Base-by-base conservation (phyloP, 2,797 vertebrate species). In the Anas bernieri region DNA sequence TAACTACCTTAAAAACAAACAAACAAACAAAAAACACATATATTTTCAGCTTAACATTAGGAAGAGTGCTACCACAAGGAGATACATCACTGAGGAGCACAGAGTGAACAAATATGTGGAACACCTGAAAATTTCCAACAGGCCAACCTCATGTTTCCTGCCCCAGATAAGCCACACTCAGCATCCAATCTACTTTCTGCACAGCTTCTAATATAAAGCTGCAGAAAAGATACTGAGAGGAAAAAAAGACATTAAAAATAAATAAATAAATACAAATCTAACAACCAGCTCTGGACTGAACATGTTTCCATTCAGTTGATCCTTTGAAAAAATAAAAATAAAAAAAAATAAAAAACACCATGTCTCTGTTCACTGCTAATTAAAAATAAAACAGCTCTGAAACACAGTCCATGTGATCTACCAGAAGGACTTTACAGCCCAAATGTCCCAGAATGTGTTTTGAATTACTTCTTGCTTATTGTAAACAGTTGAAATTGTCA, bases 401-500 rank as follows among this genome's bases (percentile, higher is more conserved):
- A 23, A 59, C 52, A 50, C 39, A 59, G 64, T 50, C 59, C 59
- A 8, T 17, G 61, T 17, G 83, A 87, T 69, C 79, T 22, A 73
- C 35, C 30, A 73, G 28, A 41, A 72, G 55, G 45, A 50, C 86
- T 87, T 59, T 4, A 21, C 83, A 52, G 45, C 22, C 31, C 31
- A 0, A 63, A 3, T 2, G 25, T 52, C 64, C 37, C 79, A 18
- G 33, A 69, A 78, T 20, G 46, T 94, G 95, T 52, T 95, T 89
- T 66, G 37, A 89, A 93, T 96, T 95, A 91, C 54, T 91, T 62
- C 12, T 2, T 43, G 48, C 78, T 95, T 66, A 86, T 72, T 89
- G 88, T 95, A 82, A 95, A 89, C 88, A 87, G 92, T 67, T 76
- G 61, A 87, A 78, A 94, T 89, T 74, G 75, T 94, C 93, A 87